Conservation (phyloP, 2,888 invertebrate species). For the Congeria kusceri region DNA sequence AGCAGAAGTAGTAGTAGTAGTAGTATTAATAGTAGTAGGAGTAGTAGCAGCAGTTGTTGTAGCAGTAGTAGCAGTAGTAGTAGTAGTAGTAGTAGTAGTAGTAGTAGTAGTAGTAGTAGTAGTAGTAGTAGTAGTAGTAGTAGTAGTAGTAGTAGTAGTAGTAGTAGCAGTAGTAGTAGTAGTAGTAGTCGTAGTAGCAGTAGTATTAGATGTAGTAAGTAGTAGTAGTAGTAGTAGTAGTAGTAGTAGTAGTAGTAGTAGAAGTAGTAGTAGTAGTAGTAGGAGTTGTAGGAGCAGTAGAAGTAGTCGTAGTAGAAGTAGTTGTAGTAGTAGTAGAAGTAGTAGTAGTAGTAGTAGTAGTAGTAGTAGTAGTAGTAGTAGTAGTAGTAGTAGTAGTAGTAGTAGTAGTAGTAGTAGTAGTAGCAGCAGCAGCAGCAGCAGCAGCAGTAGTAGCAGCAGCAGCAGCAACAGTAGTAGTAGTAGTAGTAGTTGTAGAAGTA, state of each 20-base stretch:
- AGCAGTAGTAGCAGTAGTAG: too few relatives aligned
- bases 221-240: slow-evolving; percentile 16
- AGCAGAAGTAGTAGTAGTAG: slow-evolving; percentile 13
- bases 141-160: too few relatives aligned
- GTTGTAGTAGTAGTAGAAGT: slow-evolving; percentile 6
- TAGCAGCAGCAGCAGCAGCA: slow-evolving; percentile 15
- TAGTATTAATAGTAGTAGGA: too few relatives aligned
- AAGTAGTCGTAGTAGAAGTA: neutral
- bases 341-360: slow-evolving; percentile 15
- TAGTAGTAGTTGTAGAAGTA: slow-evolving; percentile 36
- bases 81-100: too few relatives aligned
- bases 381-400: slow-evolving; percentile 25
- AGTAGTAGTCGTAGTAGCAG: neutral
- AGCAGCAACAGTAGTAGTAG: slow-evolving; percentile 35
- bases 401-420: slow-evolving; percentile 14
- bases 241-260: slow-evolving; percentile 20
- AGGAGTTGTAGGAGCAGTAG: slow-evolving; percentile 1
- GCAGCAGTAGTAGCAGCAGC: slow-evolving; percentile 31
- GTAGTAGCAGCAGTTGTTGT: slow-evolving; percentile 31
- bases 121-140: too few relatives aligned
- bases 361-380: slow-evolving; percentile 12
- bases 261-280: slow-evolving; percentile 18
- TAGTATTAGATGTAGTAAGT: slow-evolving; percentile 1
- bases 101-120: too few relatives aligned
- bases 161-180: too few relatives aligned